Percentiles rank a stretch among this genome's conserved stretches.
These are phyloP conservation scores for Parnassius glacialis DNA, from an alignment of 2,888 invertebrate genomes.

Conservation along the genomic window DNA sequence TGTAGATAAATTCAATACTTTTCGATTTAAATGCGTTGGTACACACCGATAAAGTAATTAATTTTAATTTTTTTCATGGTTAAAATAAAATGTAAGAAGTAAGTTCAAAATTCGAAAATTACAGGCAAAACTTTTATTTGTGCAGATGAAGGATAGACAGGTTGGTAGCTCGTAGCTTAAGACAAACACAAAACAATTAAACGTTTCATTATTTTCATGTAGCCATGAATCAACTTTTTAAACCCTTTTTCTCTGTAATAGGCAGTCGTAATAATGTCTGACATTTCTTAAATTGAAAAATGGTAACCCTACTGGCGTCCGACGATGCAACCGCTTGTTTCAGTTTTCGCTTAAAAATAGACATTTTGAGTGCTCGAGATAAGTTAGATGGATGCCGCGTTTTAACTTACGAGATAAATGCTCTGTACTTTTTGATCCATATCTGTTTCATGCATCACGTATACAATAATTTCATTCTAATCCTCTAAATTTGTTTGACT, in stretches of 20 bases:
- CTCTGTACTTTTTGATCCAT: constrained; percentile 53
- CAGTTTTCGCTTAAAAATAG: constrained; percentile 75
- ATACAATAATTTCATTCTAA: constrained; percentile 46
- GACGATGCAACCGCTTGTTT: constrained; percentile 30
- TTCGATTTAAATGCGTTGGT: not conserved
- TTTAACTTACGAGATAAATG: constrained; percentile 59
- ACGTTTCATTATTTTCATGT: constrained; percentile 25
- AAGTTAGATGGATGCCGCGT: constrained; percentile 69
- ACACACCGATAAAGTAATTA: not conserved
- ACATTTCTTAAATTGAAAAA: constrained; percentile 23
- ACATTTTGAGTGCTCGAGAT: constrained; percentile 75
- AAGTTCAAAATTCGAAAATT: too few relatives aligned
- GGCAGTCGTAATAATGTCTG: constrained; percentile 24
- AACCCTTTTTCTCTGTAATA: constrained; percentile 23
- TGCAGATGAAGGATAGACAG: constrained; percentile 2
- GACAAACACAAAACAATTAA: constrained; percentile 10
- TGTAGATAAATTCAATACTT: not conserved
- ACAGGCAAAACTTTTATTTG: too few relatives aligned
- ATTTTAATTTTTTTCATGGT: too few relatives aligned
- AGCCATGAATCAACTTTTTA: constrained; percentile 23
- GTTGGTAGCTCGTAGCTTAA: constrained; percentile 9
- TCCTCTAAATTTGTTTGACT: constrained; percentile 41
- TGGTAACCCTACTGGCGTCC: constrained; percentile 25
- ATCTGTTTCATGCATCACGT: constrained; percentile 43
- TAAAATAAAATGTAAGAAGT: too few relatives aligned